Evolutionary conservation across 2,888 invertebrate genomes (phyloP).

Genomic region (Pyrrhia umbra): DNA sequence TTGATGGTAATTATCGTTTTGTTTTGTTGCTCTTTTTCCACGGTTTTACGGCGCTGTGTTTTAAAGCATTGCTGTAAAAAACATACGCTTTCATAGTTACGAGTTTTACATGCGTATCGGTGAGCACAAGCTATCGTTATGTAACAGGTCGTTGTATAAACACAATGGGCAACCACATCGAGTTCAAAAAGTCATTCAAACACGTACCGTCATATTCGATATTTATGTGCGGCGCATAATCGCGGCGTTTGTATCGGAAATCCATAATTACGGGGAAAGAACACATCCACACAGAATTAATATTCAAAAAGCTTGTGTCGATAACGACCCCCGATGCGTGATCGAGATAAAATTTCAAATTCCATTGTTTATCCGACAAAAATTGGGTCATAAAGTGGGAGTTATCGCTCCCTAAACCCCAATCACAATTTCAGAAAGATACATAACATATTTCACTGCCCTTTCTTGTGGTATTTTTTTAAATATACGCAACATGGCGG

Average conservation of each 20-base stretch:
- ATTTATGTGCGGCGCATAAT: constrained; percentile 49
- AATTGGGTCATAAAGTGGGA: constrained; percentile 86
- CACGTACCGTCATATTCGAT: constrained; percentile 43
- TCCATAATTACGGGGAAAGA: constrained; percentile 59
- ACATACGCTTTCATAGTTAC: constrained; percentile 17
- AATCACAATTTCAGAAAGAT: constrained; percentile 86
- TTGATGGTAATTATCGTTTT: constrained; percentile 41
- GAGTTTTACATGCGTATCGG: constrained; percentile 23
- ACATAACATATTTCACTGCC: constrained; percentile 81
- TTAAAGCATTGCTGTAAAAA: constrained; percentile 17
- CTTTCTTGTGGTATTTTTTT: constrained; percentile 67
- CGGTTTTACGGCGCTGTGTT: constrained; percentile 2
- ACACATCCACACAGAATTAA: constrained; percentile 57
- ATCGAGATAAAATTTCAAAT: constrained; percentile 83
- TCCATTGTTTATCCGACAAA: constrained; percentile 85
- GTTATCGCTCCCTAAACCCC: constrained; percentile 86
- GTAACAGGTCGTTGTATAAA: constrained; percentile 41
- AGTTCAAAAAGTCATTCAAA: constrained; percentile 46
- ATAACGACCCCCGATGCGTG: constrained; percentile 67
- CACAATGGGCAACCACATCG: constrained; percentile 21
- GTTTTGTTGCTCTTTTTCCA: constrained; percentile 20
- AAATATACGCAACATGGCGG: constrained; percentile 75
- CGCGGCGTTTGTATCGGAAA: constrained; percentile 51
- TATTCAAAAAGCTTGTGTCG: constrained; percentile 66
- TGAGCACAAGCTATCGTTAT: constrained; percentile 24